These are phyloP conservation scores for Xenops minutus DNA, from an alignment of 2,797 vertebrate species.

Conservation along the genomic window DNA sequence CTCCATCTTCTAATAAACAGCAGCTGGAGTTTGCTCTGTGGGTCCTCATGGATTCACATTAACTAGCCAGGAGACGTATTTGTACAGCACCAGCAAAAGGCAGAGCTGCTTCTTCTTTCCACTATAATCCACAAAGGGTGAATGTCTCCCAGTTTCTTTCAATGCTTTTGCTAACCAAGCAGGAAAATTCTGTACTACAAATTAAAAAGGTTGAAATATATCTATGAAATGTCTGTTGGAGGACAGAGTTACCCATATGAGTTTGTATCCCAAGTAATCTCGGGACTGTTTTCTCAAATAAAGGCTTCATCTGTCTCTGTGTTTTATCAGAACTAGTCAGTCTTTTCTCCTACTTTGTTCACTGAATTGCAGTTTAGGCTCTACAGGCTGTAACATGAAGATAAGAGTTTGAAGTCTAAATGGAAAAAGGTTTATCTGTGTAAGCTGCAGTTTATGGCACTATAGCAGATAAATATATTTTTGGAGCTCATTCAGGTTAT, in stretches of 20 bases:
- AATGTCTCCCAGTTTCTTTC: neutral
- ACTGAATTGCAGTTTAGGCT: neutral
- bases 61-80: neutral
- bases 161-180: neutral
- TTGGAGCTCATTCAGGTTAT: neutral
- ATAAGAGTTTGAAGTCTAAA: conserved; percentile 1
- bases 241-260: neutral
- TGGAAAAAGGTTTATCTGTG: neutral
- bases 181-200: neutral
- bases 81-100: neutral
- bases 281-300: neutral
- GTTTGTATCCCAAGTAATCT: neutral
- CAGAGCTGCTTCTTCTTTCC: neutral
- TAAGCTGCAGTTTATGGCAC: neutral
- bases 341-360: neutral
- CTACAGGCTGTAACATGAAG: neutral
- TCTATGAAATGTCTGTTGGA: neutral
- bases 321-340: conserved; percentile 21
- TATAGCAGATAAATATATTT: neutral
- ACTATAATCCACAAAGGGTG: neutral
- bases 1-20: neutral
- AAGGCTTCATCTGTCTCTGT: neutral
- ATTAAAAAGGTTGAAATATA: neutral
- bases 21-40: neutral
- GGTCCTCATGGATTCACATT: neutral